Base-by-base conservation (phyloP, 2,888 invertebrate genomes). In the Coleophora deauratella region DNA sequence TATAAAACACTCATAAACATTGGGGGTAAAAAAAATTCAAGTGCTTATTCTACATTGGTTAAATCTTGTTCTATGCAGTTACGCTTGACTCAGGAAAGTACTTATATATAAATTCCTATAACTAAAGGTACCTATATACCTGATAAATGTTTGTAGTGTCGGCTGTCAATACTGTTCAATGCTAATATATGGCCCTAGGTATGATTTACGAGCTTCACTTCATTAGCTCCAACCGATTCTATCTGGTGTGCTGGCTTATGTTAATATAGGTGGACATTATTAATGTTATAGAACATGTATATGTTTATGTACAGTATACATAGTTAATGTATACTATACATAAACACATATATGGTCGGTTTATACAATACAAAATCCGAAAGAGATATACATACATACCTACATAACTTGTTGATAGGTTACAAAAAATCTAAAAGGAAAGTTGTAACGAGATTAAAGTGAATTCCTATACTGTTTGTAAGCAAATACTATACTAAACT, bases 161-260 rank as follows among this genome's bases (percentile, higher is more conserved):
- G 45, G 61, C 66, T 75, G 76, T 78, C 77, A 73, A 74, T 78
- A 65, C 48, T 46, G 46, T 33, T 44, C 49, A 53, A 54, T 50
- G 47, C 46, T 63, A 56, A 62, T 63, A 54, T 62, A 62, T 52
- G 57, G 54, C 46, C 50, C 38, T 42, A n/a, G 50, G 49, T 61
- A 62, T 76, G 75, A 77, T 77, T 75, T 72, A 77, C 57, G 69
- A 59, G 46, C 51, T 43, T 50, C 63, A 72, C 71, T 77, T 77
- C 76, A 77, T 77, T 78, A 77, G 38, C 34, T 39, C 39, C 33
- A 35, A 15, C 42, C 32, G 27, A 42, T 41, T 41, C 28, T 38
- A 43, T 35, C 40, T 35, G 31, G 30, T 38, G 33, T 14, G 31
- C 10, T n/a, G 10, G n/a, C 11, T 11, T n/a, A 31, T 31, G 31